Evolutionary conservation across 1,140 invertebrate genomes (phyloP).

Genomic region (Euglossa dilemma): DNA sequence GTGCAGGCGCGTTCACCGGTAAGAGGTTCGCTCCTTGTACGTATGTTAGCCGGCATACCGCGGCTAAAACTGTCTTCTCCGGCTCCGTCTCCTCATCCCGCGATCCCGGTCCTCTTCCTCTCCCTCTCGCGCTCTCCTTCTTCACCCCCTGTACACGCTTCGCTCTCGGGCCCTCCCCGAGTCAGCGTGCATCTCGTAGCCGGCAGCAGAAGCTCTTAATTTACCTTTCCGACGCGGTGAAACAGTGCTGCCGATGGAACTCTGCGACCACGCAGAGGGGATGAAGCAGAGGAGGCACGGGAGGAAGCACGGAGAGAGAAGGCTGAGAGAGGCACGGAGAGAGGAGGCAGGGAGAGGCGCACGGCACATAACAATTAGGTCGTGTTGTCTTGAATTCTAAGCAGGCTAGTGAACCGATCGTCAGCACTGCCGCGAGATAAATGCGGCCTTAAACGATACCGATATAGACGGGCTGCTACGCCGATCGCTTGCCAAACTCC

Average conservation of each 20-base stretch:
- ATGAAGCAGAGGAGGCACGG: constrained; percentile 14
- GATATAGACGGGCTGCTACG: constrained; percentile 77
- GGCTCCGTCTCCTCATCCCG: constrained; percentile 57
- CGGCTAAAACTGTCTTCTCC: constrained; percentile 76
- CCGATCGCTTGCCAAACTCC: constrained; percentile 79
- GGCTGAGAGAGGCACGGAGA: not conserved
- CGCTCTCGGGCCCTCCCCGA: constrained; percentile 28
- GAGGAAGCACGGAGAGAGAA: constrained; percentile 7
- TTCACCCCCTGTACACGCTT: constrained; percentile 7
- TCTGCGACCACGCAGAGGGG: constrained; percentile 51
- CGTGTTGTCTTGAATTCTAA: constrained; percentile 82
- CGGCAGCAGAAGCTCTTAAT: constrained; percentile 78
- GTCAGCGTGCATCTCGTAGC: constrained; percentile 58
- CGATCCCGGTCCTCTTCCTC: constrained; percentile 42
- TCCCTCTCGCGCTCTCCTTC: constrained; percentile 32
- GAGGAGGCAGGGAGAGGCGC: constrained; percentile 13
- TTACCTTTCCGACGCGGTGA: constrained; percentile 73
- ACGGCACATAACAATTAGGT: constrained; percentile 81
- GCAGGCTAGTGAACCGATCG: constrained; percentile 81
- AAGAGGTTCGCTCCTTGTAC: constrained; percentile 71
- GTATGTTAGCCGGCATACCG: constrained; percentile 71
- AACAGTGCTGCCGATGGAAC: constrained; percentile 65
- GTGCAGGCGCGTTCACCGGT: constrained; percentile 44
- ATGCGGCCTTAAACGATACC: constrained; percentile 81
- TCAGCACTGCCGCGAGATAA: constrained; percentile 75